A percentile compares a stretch with the other conserved stretches of the same genome.
Conservation (phyloP, 2,113 vertebrate species). For the Tetrax tetrax region DNA sequence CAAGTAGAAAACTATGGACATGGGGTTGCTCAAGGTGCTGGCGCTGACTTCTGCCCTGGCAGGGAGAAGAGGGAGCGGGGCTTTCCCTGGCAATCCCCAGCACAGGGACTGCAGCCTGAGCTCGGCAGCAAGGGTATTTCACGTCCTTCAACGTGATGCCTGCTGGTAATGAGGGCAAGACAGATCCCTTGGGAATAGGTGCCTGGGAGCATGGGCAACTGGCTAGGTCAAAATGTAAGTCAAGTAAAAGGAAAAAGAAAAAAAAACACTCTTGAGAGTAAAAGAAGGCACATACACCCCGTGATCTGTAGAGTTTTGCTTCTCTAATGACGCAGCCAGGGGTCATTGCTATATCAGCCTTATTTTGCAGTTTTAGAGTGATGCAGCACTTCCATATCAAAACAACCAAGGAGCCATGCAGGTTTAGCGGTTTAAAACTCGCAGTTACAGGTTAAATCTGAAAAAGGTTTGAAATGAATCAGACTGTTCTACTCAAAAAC, state of each 20-base stretch:
- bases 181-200: background rate
- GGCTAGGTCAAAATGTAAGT: background rate
- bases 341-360: background rate
- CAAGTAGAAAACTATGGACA: background rate
- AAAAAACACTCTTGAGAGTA: background rate
- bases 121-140: background rate
- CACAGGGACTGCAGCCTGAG: constrained; percentile 19
- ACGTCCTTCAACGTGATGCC: background rate
- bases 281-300: background rate
- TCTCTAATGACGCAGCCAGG: background rate
- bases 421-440: background rate
- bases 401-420: background rate
- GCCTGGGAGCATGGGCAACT: background rate
- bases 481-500: background rate
- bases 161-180: background rate
- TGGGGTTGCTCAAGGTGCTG: background rate
- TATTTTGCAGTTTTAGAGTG: background rate
- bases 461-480: background rate
- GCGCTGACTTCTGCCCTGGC: background rate
- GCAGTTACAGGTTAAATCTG: background rate
- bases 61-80: background rate
- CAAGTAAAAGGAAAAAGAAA: background rate
- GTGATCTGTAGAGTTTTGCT: background rate
- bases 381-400: background rate
- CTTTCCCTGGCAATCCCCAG: background rate